Evolutionary conservation across 2,888 invertebrate species (phyloP), one percentile per base, ranked within the genome.

Genomic region (Pemphredon lugubris): DNA sequence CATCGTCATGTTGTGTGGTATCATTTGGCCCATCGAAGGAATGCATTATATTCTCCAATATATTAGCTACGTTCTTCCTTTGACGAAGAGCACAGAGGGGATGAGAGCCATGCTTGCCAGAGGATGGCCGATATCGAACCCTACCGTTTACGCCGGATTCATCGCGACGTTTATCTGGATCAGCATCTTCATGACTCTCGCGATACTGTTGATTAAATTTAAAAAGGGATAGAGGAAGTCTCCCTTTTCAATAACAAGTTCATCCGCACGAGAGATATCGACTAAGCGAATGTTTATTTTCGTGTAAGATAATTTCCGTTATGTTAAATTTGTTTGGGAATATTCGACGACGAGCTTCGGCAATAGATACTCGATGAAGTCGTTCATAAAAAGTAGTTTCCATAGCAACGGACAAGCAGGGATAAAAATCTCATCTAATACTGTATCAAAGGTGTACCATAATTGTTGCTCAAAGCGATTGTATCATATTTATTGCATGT

Each of bases 11-110:
- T 90, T 96, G 3, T 96, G 96, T 79, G 96, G 96, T 51, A 96
- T 98, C 69, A 95, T 98, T 80, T 98, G 98, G 98, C 98, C 98
- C 0, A 92, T 97, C 70, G 96, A 98, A 92, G 97, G 95, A 39
- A 98, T 98, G 96, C 96, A 96, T 86, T 90, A 92, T 0, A 83
- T 94, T 40, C 91, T 97, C 2, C 93, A 93, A 86, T 93, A 93
- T 86, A 86, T 96, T 42, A 94, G 96, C 78, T 94, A 92, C 79
- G 90, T 95, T 42, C 91, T 98, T 16, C 98, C 98, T 0, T 91
- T 97, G 14, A 98, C 98, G 0, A 94, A 95, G 82, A 95, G 96
- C 0, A 97, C 97, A 0, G 97, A 97, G 82, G 95, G 96, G 1
- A 91, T 98, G 75, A 92, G 97, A n/a, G 94, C 94, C 1, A 95